phyloP scores from a whole-genome alignment of 1,140 invertebrate species.

The Diachasma alloeum region DNA sequence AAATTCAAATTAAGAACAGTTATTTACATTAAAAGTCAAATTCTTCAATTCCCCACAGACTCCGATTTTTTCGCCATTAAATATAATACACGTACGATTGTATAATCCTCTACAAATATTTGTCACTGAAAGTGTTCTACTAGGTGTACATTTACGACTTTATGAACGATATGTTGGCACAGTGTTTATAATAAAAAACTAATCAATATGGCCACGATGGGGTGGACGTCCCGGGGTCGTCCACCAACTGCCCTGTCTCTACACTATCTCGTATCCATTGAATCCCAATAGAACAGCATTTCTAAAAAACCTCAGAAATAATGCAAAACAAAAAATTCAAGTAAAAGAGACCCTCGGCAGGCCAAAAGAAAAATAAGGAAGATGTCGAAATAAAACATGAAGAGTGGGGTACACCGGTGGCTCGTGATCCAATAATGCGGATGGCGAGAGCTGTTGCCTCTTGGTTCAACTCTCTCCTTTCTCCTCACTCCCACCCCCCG shows the following conservation, averaged over 20 bases:
- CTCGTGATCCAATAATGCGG: constrained; percentile 19
- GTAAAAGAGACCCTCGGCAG: background rate
- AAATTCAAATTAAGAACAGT: no score
- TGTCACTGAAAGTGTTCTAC: background rate
- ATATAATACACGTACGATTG: no score
- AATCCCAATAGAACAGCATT: background rate
- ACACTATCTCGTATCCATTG: background rate
- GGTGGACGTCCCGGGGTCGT: constrained; percentile 11
- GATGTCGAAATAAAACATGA: background rate
- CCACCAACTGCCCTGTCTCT: background rate
- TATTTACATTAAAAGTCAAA: no score
- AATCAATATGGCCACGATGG: background rate
- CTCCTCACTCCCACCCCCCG: background rate
- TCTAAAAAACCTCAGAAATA: background rate
- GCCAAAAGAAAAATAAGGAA: background rate
- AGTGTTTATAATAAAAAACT: constrained; percentile 10
- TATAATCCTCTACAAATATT: background rate
- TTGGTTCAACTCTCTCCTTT: background rate
- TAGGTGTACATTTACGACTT: background rate
- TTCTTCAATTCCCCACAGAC: no score
- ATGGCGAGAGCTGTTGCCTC: background rate
- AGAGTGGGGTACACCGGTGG: background rate
- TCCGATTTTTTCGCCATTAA: no score
- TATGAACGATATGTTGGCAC: background rate
- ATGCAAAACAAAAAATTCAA: background rate